Base-by-base conservation (phyloP, 1,140 invertebrate genomes). In the Sarcophaga bullata region DNA sequence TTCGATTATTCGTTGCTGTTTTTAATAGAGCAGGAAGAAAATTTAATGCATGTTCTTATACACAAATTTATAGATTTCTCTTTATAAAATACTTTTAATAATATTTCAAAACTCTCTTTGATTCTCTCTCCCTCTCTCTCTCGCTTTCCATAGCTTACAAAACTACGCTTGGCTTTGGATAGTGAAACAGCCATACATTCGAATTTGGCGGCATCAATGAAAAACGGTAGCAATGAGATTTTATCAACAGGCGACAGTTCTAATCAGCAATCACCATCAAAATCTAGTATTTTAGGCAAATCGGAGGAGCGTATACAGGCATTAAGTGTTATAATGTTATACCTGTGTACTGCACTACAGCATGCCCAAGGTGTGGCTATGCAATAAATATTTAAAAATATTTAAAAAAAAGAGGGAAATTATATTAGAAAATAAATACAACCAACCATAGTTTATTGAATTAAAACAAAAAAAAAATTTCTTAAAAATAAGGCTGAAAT, bases 301-400 rank as follows among this genome's bases (percentile, higher is more conserved):
- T 94, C 94, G 37, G 95, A 95, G 85, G 92, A 95, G 85, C 93
- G 94, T 85, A 93, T 95, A 1, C 94, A 96, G 86, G 95, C 95
- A 1, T 86, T 97, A 62, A 95, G 95, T 82, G 93, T 96, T 46
- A 91, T 96, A 37, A 94, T 96, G 93, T 88, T 97, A 54, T 95
- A 96, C 87, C 95, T 95, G 87, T 97, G 95, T 87, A 93, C 95
- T 3, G 95, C 95, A 9, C 90, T 97, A 52, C 95, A 96, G 86
- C 85, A 89, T 85, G 89, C 89, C 8, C 89, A 90, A 85, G 89
- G 87, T 37, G 85, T 85, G 5, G 86, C 86, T 9, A 81, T 84
- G 76, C 87, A 85, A 47, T 88, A 86, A 84, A 83, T 8, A 25
- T 10, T 17, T 0, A 83, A 50, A 73, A 7, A n/a, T 19, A n/a